A percentile compares a stretch with the other conserved stretches of the same genome.
Conservation (phyloP, 2,888 invertebrate species). For the Deroplatys truncata region DNA sequence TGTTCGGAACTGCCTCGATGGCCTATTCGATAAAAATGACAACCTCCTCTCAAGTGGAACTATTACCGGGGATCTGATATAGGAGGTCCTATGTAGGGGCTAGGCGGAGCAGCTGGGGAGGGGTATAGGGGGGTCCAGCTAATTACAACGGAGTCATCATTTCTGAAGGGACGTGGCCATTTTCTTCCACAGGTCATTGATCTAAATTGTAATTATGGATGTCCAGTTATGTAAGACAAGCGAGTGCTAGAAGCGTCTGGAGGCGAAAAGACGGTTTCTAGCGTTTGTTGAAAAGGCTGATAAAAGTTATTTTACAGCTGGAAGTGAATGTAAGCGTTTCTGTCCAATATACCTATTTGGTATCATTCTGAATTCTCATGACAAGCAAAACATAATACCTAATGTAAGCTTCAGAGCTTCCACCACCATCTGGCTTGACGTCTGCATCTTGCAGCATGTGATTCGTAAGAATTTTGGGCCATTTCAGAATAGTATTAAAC, state of each 20-base stretch:
- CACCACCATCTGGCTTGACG: no score
- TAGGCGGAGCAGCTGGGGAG: not conserved
- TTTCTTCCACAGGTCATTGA: constrained; percentile 1
- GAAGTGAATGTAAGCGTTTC: no score
- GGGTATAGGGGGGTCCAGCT: not conserved
- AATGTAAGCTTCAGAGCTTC: no score
- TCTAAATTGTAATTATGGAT: constrained; percentile 19
- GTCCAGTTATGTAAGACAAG: constrained; percentile 9
- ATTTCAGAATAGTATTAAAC: no score
- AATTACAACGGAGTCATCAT: constrained; percentile 2
- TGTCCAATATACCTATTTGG: no score
- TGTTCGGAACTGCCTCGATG: not conserved
- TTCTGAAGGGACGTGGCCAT: not conserved
- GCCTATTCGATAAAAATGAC: not conserved
- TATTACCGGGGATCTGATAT: not conserved
- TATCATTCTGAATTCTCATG: no score
- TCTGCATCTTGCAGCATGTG: no score
- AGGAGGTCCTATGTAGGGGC: not conserved
- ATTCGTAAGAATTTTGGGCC: no score
- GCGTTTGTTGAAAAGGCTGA: no score
- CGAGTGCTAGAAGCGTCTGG: not conserved
- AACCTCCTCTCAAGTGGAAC: not conserved
- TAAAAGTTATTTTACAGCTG: not conserved
- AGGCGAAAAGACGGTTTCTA: no score
- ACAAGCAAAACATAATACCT: no score